phyloP scores from a whole-genome alignment of 2,113 vertebrate species.

The Cephalopterus ornatus region DNA sequence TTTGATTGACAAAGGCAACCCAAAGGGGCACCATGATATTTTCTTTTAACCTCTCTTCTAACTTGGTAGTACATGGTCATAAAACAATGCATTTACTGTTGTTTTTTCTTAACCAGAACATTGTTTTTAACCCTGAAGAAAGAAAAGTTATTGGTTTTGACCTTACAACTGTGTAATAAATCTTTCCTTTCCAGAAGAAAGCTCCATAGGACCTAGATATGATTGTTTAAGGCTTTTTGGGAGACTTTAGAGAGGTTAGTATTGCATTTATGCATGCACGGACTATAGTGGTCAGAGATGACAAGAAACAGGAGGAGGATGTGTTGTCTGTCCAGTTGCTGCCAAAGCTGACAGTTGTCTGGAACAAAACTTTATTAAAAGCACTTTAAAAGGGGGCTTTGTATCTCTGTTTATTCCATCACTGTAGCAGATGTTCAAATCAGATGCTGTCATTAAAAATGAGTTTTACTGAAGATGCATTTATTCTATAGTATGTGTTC shows the following conservation, averaged over 20 bases:
- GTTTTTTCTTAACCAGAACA: background rate
- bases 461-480: background rate
- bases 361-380: conserved; percentile 16
- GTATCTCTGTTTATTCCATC: background rate
- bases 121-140: background rate
- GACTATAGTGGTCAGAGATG: background rate
- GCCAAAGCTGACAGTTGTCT: background rate
- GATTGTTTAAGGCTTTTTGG: background rate
- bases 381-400: background rate
- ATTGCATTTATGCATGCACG: background rate
- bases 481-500: background rate
- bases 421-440: background rate
- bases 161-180: background rate
- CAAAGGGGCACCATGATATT: background rate
- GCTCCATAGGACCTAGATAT: background rate
- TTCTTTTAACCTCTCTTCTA: background rate
- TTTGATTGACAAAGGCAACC: background rate
- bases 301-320: background rate
- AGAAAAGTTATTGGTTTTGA: background rate
- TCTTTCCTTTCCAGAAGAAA: background rate
- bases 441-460: background rate
- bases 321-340: background rate
- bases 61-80: background rate
- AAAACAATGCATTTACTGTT: background rate
- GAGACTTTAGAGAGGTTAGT: background rate